Percentiles rank a stretch among this genome's conserved stretches.
phyloP scores from a whole-genome alignment of 2,888 invertebrate genomes.

The Schizotus pectinicornis region DNA sequence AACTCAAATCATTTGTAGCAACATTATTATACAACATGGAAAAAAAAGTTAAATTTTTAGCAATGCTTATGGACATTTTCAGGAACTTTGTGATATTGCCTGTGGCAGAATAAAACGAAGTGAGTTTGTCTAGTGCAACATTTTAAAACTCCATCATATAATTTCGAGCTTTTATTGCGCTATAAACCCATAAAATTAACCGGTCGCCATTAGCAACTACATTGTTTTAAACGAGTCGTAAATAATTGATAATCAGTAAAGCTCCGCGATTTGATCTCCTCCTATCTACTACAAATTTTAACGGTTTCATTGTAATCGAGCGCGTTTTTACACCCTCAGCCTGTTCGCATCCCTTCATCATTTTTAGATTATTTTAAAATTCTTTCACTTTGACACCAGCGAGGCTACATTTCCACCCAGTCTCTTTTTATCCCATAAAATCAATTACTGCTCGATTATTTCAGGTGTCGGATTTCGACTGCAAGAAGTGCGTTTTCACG shows the following conservation, averaged over 20 bases:
- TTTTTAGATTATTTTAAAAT: slow-evolving; percentile 7
- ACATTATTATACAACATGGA: too few species aligned
- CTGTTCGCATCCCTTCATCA: slow-evolving; percentile 14
- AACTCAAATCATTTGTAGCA: too few species aligned
- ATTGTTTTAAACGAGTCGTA: slow-evolving; percentile 20
- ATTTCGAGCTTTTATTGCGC: too few species aligned
- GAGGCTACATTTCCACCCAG: neutral
- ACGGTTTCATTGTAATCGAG: slow-evolving; percentile 8
- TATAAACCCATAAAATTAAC: slow-evolving; percentile 20
- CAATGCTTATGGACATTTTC: too few species aligned
- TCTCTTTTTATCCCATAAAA: slow-evolving; percentile 30
- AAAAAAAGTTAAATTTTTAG: too few species aligned
- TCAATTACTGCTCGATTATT: slow-evolving; percentile 30
- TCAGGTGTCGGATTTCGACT: slow-evolving; percentile 11
- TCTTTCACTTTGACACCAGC: neutral
- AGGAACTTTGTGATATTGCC: too few species aligned
- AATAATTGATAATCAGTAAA: slow-evolving; percentile 21
- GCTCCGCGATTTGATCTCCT: slow-evolving; percentile 8
- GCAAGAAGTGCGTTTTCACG: slow-evolving; percentile 25
- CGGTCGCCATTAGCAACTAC: slow-evolving; percentile 7
- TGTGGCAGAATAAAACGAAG: too few species aligned
- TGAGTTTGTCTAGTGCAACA: too few species aligned
- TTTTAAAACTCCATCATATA: too few species aligned
- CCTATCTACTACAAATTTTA: neutral
- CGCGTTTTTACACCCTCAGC: slow-evolving; percentile 6